These are phyloP conservation scores for Bombyx mandarina DNA, from an alignment of 1,140 invertebrate genomes.

Conservation along the genomic window DNA sequence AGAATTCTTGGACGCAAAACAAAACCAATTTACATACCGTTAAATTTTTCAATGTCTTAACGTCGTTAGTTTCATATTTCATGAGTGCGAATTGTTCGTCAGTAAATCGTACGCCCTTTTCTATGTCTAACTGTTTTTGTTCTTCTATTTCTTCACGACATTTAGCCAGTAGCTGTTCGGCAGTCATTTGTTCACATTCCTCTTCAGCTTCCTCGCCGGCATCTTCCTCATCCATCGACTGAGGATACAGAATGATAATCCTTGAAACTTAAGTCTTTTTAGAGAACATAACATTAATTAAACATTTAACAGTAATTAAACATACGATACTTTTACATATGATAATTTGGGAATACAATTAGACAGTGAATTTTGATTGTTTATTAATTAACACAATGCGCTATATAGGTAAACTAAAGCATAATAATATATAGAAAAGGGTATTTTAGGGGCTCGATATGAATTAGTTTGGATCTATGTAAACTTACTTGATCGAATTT, in stretches of 20 bases:
- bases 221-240: constrained; percentile 38
- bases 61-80: constrained; percentile 74
- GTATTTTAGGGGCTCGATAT: too few relatives aligned
- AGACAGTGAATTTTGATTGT: background rate
- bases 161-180: constrained; percentile 38
- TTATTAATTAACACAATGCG: background rate
- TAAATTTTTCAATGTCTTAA: constrained; percentile 73
- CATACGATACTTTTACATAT: too few relatives aligned
- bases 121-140: constrained; percentile 57
- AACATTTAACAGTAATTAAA: too few relatives aligned
- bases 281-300: background rate
- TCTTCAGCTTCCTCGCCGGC: constrained; percentile 34
- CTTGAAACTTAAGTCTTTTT: background rate
- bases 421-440: too few relatives aligned
- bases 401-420: too few relatives aligned
- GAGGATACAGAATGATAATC: background rate
- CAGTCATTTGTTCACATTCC: constrained; percentile 35
- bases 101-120: constrained; percentile 66
- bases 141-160: constrained; percentile 50
- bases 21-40: constrained; percentile 58
- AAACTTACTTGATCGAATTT: constrained; percentile 67
- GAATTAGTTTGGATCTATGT: too few relatives aligned
- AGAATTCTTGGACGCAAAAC: too few relatives aligned
- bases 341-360: too few relatives aligned
- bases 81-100: constrained; percentile 71